Conservation (phyloP, 1,140 invertebrate genomes). For the Drosophila tropicalis region DNA sequence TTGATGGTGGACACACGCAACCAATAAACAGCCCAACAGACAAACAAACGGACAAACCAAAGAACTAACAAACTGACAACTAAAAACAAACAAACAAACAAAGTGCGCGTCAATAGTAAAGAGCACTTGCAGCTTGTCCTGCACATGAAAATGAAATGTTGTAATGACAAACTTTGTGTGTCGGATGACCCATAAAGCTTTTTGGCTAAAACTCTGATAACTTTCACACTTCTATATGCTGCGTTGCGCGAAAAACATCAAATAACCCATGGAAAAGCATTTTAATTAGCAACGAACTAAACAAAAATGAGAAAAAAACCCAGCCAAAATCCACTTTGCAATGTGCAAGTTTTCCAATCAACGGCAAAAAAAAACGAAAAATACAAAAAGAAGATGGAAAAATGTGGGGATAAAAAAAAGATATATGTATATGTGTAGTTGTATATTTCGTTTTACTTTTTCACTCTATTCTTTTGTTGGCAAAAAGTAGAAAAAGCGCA, state of each 20-base stretch:
- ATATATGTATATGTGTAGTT: neutral
- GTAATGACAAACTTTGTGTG: neutral
- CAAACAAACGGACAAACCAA: neutral
- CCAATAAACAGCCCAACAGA: conserved; percentile 4
- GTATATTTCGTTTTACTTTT: conserved; percentile 14
- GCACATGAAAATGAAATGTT: neutral
- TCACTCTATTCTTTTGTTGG: conserved; percentile 3
- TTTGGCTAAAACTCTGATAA: neutral
- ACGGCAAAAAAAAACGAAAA: neutral
- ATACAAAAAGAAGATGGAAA: neutral
- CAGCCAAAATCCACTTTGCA: conserved; percentile 1
- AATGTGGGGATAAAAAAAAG: neutral
- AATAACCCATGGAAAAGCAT: conserved; percentile 5
- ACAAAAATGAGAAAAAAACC: no score
- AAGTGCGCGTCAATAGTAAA: conserved; percentile 10
- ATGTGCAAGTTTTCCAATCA: conserved; percentile 20
- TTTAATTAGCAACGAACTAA: conserved; percentile 13
- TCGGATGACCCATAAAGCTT: conserved; percentile 3
- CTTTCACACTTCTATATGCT: neutral
- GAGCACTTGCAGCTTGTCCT: neutral
- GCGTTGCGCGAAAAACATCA: neutral
- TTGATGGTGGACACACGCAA: conserved; percentile 12
- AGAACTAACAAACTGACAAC: neutral
- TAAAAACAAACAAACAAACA: conserved; percentile 2
- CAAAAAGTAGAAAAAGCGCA: conserved; percentile 10